Percentiles rank a stretch among this genome's conserved stretches.
phyloP scores from a whole-genome alignment of 2,888 invertebrate species.

The Lithophane ornitopus region DNA sequence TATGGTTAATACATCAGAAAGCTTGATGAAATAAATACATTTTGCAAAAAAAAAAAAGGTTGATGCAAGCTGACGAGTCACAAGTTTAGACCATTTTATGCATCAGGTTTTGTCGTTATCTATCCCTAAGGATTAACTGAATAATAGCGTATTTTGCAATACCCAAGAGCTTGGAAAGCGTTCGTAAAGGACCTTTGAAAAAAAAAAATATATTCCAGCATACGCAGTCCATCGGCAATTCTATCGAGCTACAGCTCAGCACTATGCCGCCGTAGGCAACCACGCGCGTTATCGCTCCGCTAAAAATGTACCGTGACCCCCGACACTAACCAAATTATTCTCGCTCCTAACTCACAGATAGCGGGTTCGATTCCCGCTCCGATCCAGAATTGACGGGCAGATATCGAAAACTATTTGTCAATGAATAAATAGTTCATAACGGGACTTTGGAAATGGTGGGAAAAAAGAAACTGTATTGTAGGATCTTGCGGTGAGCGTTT shows the following conservation, averaged over 20 bases:
- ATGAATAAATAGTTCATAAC: constrained; percentile 54
- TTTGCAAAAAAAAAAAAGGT: too few relatives aligned
- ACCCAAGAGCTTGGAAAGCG: background rate
- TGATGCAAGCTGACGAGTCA: background rate
- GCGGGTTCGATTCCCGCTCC: constrained; percentile 77
- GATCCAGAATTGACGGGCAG: constrained; percentile 67
- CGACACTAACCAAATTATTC: constrained; percentile 87
- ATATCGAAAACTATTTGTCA: constrained; percentile 67
- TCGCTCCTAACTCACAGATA: constrained; percentile 78
- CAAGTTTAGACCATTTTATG: background rate
- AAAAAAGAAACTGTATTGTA: constrained; percentile 6
- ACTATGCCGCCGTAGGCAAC: constrained; percentile 84
- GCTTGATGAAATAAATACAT: too few relatives aligned
- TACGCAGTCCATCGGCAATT: constrained; percentile 29
- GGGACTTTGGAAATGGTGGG: constrained; percentile 32
- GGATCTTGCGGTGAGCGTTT: background rate
- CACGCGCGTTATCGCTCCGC: constrained; percentile 87
- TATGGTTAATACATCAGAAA: too few relatives aligned
- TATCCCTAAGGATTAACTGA: too few relatives aligned
- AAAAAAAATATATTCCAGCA: too few relatives aligned
- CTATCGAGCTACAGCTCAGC: constrained; percentile 66
- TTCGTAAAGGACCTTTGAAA: background rate
- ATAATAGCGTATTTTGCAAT: background rate
- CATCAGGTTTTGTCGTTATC: background rate
- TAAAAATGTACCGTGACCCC: constrained; percentile 88